Evolutionary conservation across 2,113 vertebrate species (phyloP), one percentile per base, ranked within the genome.

Genomic region (Sprattus sprattus): DNA sequence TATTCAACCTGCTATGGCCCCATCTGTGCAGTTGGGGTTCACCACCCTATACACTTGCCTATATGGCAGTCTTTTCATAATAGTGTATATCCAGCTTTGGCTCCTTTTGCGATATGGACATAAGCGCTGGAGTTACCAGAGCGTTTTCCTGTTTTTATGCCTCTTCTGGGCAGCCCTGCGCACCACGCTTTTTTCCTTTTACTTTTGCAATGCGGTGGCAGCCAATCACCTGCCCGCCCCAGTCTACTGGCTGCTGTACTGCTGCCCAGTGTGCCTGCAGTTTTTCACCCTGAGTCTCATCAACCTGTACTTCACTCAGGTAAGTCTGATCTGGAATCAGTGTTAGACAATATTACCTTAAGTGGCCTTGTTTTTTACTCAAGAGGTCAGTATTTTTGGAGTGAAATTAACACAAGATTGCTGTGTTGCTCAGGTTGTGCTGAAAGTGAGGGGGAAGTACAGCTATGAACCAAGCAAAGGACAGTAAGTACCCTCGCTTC

Each of bases 281-380:
- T 97, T 97, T 91, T 96, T 97, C 94, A 97, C 96, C 0, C 93
- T 97, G 89, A 96, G 95, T 84, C 96, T 97, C 52, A 96, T 97
- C 90, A 97, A 95, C 87, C 93, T 96, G 82, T 97, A 97, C 89
- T 97, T 97, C 88, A 96, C 95, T 75, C 96, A 97, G 96, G 96
- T 97, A 91, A 94, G 87, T 6, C 1, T 3, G 3, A 15, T 39
- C 71, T 32, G 28, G 6, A 9, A 49, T 39, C 22, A 15, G 16
- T 16, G 16, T 3, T 39, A 3, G 15, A 78, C 4, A 39, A 20
- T 16, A 0, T 57, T 57, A 20, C 0, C 18, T 32, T 32, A 13
- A 39, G 11, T 15, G 71, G 13, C 28, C 4, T 39, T 78, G 10
- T 28, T 39, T 39, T 2, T 39, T 39, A 39, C 2, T 39, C n/a